Percentiles rank a stretch among this genome's conserved stretches.
Conservation (phyloP, 1,140 invertebrate genomes). For the Gryon sp. region DNA sequence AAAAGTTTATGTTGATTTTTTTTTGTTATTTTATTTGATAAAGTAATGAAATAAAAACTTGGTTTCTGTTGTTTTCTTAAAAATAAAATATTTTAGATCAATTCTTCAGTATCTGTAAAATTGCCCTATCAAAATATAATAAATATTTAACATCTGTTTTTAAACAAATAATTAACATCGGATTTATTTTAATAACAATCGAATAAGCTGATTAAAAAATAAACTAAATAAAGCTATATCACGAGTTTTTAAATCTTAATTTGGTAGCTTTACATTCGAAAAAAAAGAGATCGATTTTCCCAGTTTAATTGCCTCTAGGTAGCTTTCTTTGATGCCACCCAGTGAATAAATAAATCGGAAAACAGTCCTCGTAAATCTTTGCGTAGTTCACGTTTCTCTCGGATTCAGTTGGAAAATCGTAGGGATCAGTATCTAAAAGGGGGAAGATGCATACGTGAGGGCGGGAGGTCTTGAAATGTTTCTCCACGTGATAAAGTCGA, state of each 20-base stretch:
- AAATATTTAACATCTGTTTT: too few relatives aligned
- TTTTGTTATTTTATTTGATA: too few relatives aligned
- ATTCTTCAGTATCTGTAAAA: too few relatives aligned
- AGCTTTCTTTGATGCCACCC: slow-evolving; percentile 51
- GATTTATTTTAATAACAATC: too few relatives aligned
- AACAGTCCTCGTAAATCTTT: slow-evolving; percentile 61
- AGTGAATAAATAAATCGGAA: slow-evolving; percentile 63
- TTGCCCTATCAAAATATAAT: too few relatives aligned
- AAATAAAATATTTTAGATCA: too few relatives aligned
- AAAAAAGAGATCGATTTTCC: slow-evolving; percentile 51
- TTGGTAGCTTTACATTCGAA: slow-evolving; percentile 33
- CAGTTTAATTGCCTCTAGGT: slow-evolving; percentile 56
- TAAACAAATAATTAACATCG: background rate
- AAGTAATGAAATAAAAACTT: too few relatives aligned
- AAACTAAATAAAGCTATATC: slow-evolving; percentile 37
- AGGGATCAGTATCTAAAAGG: slow-evolving; percentile 45
- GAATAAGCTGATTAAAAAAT: background rate
- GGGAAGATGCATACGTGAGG: slow-evolving; percentile 58
- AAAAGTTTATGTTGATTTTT: too few relatives aligned
- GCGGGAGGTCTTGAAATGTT: slow-evolving; percentile 58
- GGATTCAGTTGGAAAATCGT: slow-evolving; percentile 56
- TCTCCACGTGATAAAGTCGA: slow-evolving; percentile 53
- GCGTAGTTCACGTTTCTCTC: slow-evolving; percentile 54
- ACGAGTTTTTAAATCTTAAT: slow-evolving; percentile 45
- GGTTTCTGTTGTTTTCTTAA: too few relatives aligned